Conservation (phyloP, 2,888 invertebrate species). For the Rotaria socialis region DNA sequence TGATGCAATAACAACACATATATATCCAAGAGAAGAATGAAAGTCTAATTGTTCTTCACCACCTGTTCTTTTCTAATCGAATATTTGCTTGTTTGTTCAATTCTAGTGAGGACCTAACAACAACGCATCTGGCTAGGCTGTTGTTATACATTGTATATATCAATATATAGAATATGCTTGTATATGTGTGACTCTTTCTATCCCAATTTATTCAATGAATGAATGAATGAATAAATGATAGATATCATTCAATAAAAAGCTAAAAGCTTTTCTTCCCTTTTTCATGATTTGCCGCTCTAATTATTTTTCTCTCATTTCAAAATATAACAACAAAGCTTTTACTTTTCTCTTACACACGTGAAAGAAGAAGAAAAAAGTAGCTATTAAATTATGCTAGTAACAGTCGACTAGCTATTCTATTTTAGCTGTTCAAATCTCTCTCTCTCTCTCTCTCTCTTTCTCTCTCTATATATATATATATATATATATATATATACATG, state of each 20-base stretch:
- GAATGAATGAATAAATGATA: background rate
- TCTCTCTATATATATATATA: no score
- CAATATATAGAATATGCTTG: background rate
- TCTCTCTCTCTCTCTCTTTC: no score
- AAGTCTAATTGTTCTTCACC: conserved; percentile 21
- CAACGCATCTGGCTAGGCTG: conserved; percentile 6
- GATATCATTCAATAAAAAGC: conserved; percentile 13
- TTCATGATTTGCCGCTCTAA: background rate
- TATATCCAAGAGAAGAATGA: background rate
- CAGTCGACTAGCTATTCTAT: background rate
- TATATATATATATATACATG: no score
- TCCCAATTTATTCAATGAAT: background rate
- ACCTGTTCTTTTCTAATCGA: conserved; percentile 14
- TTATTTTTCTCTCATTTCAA: background rate
- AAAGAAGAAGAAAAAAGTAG: background rate
- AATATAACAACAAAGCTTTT: background rate
- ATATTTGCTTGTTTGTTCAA: conserved; percentile 26
- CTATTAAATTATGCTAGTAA: background rate
- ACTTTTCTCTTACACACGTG: background rate
- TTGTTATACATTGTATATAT: background rate
- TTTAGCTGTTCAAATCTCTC: background rate
- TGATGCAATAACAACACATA: conserved; percentile 22
- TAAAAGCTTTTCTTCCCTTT: background rate
- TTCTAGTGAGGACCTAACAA: background rate
- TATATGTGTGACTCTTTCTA: conserved; percentile 10